Conservation (phyloP, 1,140 invertebrate genomes). For the Drosophila melanogaster region Release_6_plus_ISO1_MT NT_033779.5:18675501-18676000, state of each 20-base stretch:
- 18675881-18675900: slow-evolving; percentile 4
- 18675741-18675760: slow-evolving; percentile 21
- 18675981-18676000: too few relatives aligned
- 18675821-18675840: not conserved
- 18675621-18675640: slow-evolving; percentile 32
- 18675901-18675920: slow-evolving; percentile 39
- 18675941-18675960: slow-evolving; percentile 48
- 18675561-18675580: not conserved
- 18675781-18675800: slow-evolving; percentile 9
- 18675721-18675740: slow-evolving; percentile 32
- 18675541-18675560: too few relatives aligned
- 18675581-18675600: slow-evolving; percentile 10
- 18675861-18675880: slow-evolving; percentile 11
- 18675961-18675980: not conserved
- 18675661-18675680: slow-evolving; percentile 50
- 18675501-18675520: too few relatives aligned
- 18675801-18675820: not conserved
- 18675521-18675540: too few relatives aligned
- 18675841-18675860: slow-evolving; percentile 1
- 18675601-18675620: slow-evolving; percentile 31
- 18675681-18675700: not conserved
- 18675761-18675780: slow-evolving; percentile 16
- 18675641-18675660: slow-evolving; percentile 40
- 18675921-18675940: slow-evolving; percentile 53
- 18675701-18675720: slow-evolving; percentile 33